phyloP scores from a whole-genome alignment of 2,797 vertebrate species.

The Cottoperca gobio region DNA sequence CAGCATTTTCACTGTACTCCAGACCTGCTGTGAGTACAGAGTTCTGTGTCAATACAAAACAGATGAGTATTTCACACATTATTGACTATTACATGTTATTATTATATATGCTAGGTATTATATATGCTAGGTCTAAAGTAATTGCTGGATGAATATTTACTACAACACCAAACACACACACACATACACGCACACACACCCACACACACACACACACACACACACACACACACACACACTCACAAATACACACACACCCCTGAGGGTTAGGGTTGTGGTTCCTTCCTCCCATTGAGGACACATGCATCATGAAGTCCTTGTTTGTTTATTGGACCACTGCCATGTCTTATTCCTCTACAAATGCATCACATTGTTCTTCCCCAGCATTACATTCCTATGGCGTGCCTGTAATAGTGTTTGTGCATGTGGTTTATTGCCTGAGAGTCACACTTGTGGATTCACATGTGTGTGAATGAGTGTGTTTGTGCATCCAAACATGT shows the following conservation, averaged over 20 bases:
- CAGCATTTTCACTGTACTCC: too few relatives aligned
- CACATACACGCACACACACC: constrained; percentile 11
- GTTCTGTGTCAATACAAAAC: too few relatives aligned
- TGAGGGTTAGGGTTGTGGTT: constrained; percentile 62
- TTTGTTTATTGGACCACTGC: constrained; percentile 76
- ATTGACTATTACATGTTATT: too few relatives aligned
- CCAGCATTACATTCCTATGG: constrained; percentile 62
- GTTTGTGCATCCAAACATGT: constrained; percentile 6
- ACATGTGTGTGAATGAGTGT: neutral
- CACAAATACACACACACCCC: constrained; percentile 13
- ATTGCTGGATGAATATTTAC: too few relatives aligned
- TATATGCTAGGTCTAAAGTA: too few relatives aligned
- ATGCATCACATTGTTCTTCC: constrained; percentile 75
- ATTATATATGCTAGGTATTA: too few relatives aligned
- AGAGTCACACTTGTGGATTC: constrained; percentile 17
- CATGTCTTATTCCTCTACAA: constrained; percentile 67
- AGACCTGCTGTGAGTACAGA: too few relatives aligned
- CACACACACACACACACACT: constrained; percentile 1
- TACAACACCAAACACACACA: constrained; percentile 19
- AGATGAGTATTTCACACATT: too few relatives aligned
- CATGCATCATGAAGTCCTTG: constrained; percentile 78
- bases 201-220: neutral
- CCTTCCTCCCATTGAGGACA: constrained; percentile 74
- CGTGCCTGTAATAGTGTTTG: constrained; percentile 26
- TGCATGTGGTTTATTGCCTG: constrained; percentile 38